Conservation (phyloP, 1,140 invertebrate genomes). For the Venturia canescens region DNA sequence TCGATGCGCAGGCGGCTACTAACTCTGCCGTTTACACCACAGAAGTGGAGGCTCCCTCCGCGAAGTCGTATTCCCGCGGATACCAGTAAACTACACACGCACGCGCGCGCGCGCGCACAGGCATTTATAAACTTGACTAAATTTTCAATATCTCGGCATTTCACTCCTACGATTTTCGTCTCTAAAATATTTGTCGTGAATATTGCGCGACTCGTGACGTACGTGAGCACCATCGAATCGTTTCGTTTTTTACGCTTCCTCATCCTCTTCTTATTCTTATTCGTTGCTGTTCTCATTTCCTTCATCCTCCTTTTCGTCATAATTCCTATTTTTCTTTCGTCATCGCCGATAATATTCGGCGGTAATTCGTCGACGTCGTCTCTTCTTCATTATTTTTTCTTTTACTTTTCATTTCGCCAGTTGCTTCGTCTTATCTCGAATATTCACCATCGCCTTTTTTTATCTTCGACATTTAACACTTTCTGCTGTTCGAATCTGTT, state of each 20-base stretch:
- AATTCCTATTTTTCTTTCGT: neutral
- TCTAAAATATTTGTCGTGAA: slow-evolving; percentile 22
- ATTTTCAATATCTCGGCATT: slow-evolving; percentile 61
- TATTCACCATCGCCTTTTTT: too few species aligned
- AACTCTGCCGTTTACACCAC: slow-evolving; percentile 69
- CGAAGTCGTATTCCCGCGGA: slow-evolving; percentile 49
- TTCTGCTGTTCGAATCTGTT: too few species aligned
- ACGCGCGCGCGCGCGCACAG: slow-evolving; percentile 59
- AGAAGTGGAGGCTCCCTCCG: slow-evolving; percentile 56
- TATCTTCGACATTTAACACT: too few species aligned
- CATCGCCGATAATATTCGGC: neutral
- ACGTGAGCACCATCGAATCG: slow-evolving; percentile 8
- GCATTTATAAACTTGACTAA: slow-evolving; percentile 49
- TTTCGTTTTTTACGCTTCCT: slow-evolving; percentile 39
- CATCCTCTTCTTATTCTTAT: neutral
- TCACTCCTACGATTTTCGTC: slow-evolving; percentile 63
- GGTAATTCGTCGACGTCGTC: neutral
- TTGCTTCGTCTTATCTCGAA: too few species aligned
- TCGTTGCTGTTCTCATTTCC: neutral
- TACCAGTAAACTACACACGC: slow-evolving; percentile 51
- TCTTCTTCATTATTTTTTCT: neutral
- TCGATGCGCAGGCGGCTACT: slow-evolving; percentile 74
- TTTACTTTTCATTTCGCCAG: neutral
- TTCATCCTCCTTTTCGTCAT: neutral
- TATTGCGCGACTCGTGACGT: slow-evolving; percentile 48